Evolutionary conservation across 1,140 invertebrate genomes (phyloP), one percentile per base, ranked within the genome.

Genomic region (Yoshiicerus persimilis): DNA sequence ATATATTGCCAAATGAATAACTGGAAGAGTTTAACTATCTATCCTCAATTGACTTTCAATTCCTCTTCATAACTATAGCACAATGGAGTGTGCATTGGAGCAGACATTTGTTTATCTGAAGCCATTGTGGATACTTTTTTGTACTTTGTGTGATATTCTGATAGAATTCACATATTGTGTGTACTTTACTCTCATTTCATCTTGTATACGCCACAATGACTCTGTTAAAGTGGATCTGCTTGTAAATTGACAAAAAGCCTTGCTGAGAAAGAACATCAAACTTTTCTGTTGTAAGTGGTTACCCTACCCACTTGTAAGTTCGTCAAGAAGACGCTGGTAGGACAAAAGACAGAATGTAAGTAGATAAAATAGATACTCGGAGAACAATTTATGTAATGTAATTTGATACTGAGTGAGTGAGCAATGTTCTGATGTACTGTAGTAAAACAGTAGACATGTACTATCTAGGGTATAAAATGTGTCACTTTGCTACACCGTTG

Each of bases 101-200:
- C n/a, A 56, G n/a, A 56, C 47, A 56, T n/a, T 56, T 56, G 47
- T 56, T n/a, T 56, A n/a, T 56, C 20, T 56, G 47, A 1, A n/a
- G 6, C 20, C 47, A 56, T 56, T 56, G 47, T n/a, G 47, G 47
- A 56, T 6, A 56, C 47, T 56, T 56, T n/a, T 41, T 56, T 56
- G 47, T 56, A n/a, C 47, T n/a, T n/a, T 56, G n/a, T n/a, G n/a
- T n/a, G n/a, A n/a, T n/a, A n/a, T n/a, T 6, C 47, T n/a, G 32
- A 80, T 62, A 84, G 11, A 32, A 41, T 62, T 41, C 83, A 23
- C 39, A 27, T 62, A 39, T 84, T 41, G 27, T 41, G 23, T 47
- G 38, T 84, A 84, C 83, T 84, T 41, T 47, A 41, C 38, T 84
- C 83, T 84, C 83, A 84, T 84, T 38, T 27, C 23, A 23, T 84